Conservation (phyloP, 2,797 vertebrate genomes). For the Pristis pectinata region DNA sequence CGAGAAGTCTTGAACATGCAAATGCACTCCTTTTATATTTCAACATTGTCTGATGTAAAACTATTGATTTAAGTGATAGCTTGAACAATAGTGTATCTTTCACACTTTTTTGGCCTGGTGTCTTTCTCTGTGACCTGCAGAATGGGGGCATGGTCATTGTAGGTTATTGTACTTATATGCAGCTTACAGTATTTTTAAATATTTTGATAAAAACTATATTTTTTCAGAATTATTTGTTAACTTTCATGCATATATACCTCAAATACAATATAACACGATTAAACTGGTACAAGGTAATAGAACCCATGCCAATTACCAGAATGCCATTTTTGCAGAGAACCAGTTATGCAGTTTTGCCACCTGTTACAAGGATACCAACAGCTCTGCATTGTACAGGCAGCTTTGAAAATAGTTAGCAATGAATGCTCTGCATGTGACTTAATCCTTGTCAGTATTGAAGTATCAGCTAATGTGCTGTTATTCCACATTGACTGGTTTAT, state of each 20-base stretch:
- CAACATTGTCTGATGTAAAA: background rate
- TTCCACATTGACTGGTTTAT: background rate
- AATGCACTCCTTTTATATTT: background rate
- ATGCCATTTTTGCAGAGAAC: background rate
- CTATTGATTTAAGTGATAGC: background rate
- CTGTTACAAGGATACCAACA: background rate
- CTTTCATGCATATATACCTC: background rate
- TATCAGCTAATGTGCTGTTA: background rate
- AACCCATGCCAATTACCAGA: background rate
- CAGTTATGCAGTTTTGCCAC: background rate
- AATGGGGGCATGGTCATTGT: background rate
- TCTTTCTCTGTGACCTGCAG: background rate
- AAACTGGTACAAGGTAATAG: background rate
- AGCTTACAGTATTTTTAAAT: background rate
- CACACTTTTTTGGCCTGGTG: background rate
- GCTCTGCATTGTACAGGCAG: background rate
- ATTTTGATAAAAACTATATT: background rate
- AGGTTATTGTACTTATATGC: background rate
- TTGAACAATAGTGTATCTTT: background rate
- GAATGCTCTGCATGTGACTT: background rate
- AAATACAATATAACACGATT: background rate
- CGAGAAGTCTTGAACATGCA: background rate
- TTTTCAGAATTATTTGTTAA: background rate
- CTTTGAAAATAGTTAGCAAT: background rate
- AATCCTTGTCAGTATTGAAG: too few species aligned